These are phyloP conservation scores for Trichechus manatus DNA, from an alignment of 2,113 vertebrate species.

Conservation along the genomic window DNA sequence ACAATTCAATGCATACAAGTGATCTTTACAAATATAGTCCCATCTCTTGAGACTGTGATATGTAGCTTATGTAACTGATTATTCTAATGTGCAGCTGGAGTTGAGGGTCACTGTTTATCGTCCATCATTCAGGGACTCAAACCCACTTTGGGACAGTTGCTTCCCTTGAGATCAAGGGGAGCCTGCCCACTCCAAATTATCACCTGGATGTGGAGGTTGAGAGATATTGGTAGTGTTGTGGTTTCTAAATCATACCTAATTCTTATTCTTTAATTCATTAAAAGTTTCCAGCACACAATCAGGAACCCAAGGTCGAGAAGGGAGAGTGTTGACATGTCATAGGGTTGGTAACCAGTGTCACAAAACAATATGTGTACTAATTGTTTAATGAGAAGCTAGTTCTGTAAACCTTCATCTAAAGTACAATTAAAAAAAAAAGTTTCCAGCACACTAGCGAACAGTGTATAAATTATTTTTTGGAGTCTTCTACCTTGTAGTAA, in stretches of 20 bases:
- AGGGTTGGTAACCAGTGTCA: too few relatives aligned
- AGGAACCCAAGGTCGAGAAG: too few relatives aligned
- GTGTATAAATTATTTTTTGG: not conserved
- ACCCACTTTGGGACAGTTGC: not conserved
- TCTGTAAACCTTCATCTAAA: too few relatives aligned
- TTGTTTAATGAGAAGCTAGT: too few relatives aligned
- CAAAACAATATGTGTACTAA: too few relatives aligned
- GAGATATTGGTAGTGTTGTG: not conserved
- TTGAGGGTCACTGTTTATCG: not conserved
- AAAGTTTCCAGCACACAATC: not conserved
- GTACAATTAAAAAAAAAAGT: not conserved
- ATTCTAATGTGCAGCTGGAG: not conserved
- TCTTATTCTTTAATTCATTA: not conserved
- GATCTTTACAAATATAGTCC: not conserved
- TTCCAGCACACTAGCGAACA: not conserved
- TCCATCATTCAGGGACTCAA: not conserved
- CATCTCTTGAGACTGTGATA: not conserved
- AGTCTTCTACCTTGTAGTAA: not conserved
- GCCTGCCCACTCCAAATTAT: not conserved
- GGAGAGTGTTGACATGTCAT: too few relatives aligned
- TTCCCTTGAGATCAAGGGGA: conserved; percentile 9
- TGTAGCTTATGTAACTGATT: not conserved
- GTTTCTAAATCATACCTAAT: not conserved
- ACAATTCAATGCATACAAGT: too few relatives aligned
- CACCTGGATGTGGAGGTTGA: not conserved